Conservation (phyloP, 2,888 invertebrate species). For the Tenthredo amoena region DNA sequence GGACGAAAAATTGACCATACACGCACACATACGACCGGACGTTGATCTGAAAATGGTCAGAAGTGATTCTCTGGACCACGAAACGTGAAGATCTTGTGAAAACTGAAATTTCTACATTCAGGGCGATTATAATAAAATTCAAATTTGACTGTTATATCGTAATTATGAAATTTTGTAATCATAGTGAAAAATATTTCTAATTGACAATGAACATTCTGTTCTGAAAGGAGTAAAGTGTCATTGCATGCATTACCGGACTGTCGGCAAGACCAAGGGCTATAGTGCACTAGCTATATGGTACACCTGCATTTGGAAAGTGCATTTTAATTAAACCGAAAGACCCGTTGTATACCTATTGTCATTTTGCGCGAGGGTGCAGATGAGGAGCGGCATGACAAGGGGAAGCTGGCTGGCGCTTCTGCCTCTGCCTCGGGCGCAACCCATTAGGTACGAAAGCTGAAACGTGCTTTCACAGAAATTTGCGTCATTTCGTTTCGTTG, state of each 20-base stretch:
- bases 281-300: background rate
- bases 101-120: background rate
- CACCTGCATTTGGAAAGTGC: conserved; percentile 44
- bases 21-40: too few species aligned
- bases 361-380: conserved; percentile 51
- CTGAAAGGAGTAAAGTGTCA: background rate
- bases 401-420: conserved; percentile 34
- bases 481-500: conserved; percentile 67
- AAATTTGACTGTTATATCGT: too few species aligned
- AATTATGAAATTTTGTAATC: background rate
- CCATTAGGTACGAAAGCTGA: conserved; percentile 48
- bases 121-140: background rate
- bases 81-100: background rate
- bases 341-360: conserved; percentile 60
- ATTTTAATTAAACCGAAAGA: conserved; percentile 69
- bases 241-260: conserved; percentile 30
- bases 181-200: background rate
- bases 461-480: conserved; percentile 63
- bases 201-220: background rate
- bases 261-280: background rate
- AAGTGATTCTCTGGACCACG: background rate
- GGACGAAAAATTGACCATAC: too few species aligned
- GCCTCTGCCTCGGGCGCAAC: conserved; percentile 39
- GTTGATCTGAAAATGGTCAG: too few species aligned
- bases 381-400: conserved; percentile 44